These are phyloP conservation scores for Blomia tropicalis DNA, from an alignment of 2,888 invertebrate species.

Conservation along the genomic window DNA sequence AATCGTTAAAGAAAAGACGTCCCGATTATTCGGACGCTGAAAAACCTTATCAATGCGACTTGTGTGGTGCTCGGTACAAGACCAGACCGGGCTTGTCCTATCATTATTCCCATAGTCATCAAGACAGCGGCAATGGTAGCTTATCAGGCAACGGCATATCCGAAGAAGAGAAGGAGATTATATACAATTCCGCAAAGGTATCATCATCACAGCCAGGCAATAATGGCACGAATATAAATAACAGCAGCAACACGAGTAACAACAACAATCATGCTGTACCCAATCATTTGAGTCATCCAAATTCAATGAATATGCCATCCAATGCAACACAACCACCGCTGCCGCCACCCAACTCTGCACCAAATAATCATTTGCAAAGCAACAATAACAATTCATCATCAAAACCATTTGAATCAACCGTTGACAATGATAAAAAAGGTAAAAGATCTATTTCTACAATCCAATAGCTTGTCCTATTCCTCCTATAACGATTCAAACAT, in stretches of 20 bases:
- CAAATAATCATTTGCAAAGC: constrained; percentile 4
- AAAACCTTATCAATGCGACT: constrained; percentile 79
- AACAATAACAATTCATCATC: neutral
- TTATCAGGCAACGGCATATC: constrained; percentile 33
- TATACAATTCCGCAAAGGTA: constrained; percentile 20
- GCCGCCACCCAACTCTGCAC: neutral
- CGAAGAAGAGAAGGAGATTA: constrained; percentile 34
- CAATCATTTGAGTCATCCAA: neutral
- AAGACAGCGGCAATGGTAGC: constrained; percentile 16
- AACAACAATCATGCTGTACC: neutral
- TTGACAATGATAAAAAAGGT: constrained; percentile 5
- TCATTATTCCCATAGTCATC: constrained; percentile 52
- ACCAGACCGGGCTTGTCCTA: constrained; percentile 86
- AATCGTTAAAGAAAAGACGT: constrained; percentile 25
- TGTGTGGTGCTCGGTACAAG: constrained; percentile 90
- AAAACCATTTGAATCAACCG: neutral
- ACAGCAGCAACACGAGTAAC: neutral
- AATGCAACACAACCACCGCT: neutral
- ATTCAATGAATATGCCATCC: neutral
- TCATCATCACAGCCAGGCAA: neutral
- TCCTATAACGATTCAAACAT: neutral
- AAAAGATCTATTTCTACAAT: neutral
- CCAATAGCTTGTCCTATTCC: neutral
- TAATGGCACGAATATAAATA: neutral
- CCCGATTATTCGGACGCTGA: constrained; percentile 47